Conservation (phyloP, 2,888 invertebrate species). For the Liodrosophila aerea region DNA sequence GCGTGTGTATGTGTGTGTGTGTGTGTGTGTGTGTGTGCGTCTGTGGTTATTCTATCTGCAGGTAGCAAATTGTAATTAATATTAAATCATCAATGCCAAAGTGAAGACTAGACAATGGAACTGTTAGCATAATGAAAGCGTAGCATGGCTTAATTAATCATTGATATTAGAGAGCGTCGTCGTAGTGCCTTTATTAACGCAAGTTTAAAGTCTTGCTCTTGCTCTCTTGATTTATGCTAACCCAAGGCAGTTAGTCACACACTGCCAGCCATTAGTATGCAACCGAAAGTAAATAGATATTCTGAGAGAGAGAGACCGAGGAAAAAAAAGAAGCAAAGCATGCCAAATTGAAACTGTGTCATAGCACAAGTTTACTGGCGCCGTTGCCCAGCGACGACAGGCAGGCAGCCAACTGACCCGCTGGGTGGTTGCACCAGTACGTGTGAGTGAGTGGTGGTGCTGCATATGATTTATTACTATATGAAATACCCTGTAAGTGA, state of each 20-base stretch:
- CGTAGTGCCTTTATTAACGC: neutral
- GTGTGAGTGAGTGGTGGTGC: constrained; percentile 25
- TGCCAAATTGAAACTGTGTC: constrained; percentile 62
- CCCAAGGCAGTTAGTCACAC: constrained; percentile 59
- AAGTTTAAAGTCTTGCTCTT: constrained; percentile 8
- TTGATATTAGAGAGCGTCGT: no score
- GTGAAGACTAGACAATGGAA: constrained; percentile 4
- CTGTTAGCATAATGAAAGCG: neutral
- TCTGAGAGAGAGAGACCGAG: no score
- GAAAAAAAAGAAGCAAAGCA: no score
- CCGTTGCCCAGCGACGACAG: constrained; percentile 37
- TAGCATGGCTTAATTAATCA: constrained; percentile 37
- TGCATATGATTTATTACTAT: constrained; percentile 63
- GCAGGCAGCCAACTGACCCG: constrained; percentile 37
- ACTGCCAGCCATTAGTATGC: constrained; percentile 15
- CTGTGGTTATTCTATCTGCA: constrained; percentile 23
- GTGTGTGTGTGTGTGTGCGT: constrained; percentile 20
- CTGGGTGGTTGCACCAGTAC: constrained; percentile 17
- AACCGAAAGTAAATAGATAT: constrained; percentile 9
- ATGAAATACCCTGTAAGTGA: constrained; percentile 10
- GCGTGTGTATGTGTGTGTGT: constrained; percentile 6
- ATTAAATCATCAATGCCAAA: constrained; percentile 41
- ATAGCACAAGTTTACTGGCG: constrained; percentile 54
- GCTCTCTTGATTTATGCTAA: constrained; percentile 58
- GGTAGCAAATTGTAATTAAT: constrained; percentile 9